Percentiles rank a stretch among this genome's conserved stretches.
phyloP scores from a whole-genome alignment of 2,797 vertebrate genomes.

The Chanos chanos region DNA sequence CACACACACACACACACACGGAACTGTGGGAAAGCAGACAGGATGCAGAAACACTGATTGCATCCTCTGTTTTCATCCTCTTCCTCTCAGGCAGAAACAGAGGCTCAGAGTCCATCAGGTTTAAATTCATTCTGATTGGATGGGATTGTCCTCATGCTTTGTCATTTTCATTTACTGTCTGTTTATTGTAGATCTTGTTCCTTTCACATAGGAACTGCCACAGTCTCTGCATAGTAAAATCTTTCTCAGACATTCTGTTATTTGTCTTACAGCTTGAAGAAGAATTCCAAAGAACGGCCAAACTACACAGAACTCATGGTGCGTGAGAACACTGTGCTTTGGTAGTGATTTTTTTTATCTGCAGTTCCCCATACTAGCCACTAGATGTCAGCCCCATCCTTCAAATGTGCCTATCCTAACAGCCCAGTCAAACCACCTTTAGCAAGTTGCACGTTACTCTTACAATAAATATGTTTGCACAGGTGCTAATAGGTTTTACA shows the following conservation, averaged over 20 bases:
- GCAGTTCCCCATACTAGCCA: conserved; percentile 38
- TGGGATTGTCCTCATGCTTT: not conserved
- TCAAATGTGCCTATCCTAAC: too few relatives aligned
- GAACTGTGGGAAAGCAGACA: not conserved
- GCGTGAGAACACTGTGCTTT: conserved; percentile 59
- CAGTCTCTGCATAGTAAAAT: too few relatives aligned
- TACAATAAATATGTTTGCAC: too few relatives aligned
- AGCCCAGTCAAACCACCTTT: too few relatives aligned
- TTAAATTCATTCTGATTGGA: not conserved
- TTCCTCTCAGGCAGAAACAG: not conserved
- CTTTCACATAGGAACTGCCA: too few relatives aligned
- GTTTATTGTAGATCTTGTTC: not conserved
- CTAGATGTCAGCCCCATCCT: conserved; percentile 46
- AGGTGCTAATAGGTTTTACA: too few relatives aligned
- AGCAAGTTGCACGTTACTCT: too few relatives aligned
- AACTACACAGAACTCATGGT: conserved; percentile 98
- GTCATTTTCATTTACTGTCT: not conserved
- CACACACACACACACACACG: not conserved
- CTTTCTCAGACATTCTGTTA: too few relatives aligned
- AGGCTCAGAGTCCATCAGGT: too few relatives aligned
- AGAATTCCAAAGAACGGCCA: conserved; percentile 96
- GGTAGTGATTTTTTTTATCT: not conserved
- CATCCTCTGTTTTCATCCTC: conserved; percentile 19
- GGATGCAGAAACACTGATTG: conserved; percentile 12
- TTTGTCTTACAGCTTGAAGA: conserved; percentile 86